Conservation (phyloP, 2,113 vertebrate species). For the Fregata magnificens region DNA sequence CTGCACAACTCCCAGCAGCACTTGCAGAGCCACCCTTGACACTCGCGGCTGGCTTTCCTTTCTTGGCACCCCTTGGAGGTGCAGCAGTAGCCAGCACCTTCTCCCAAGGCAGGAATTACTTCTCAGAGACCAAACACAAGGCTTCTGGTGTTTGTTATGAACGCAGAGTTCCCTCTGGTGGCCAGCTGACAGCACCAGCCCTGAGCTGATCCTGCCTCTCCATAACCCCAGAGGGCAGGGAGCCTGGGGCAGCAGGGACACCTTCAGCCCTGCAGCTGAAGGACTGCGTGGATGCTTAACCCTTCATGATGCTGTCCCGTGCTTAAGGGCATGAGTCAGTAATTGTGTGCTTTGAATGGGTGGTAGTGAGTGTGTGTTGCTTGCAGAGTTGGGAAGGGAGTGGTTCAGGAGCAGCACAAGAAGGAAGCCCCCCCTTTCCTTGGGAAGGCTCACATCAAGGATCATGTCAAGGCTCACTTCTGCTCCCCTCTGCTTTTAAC, state of each 20-base stretch:
- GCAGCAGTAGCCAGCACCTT: background rate
- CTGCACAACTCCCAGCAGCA: fast-evolving
- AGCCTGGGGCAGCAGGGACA: background rate
- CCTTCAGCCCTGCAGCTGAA: background rate
- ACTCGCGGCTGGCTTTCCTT: no score
- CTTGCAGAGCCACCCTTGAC: background rate
- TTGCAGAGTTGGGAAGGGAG: background rate
- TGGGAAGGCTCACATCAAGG: background rate
- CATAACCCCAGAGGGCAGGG: no score
- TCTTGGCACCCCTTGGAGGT: no score
- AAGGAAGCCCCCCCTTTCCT: no score
- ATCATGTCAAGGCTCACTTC: background rate
- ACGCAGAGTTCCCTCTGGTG: background rate
- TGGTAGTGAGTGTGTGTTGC: fast-evolving
- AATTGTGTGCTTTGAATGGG: fast-evolving
- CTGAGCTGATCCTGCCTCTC: background rate
- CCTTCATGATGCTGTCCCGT: fast-evolving
- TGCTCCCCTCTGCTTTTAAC: background rate
- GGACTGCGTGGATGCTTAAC: background rate
- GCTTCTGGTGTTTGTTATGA: background rate
- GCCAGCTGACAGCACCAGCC: background rate
- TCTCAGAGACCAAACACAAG: fast-evolving
- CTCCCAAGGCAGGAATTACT: background rate
- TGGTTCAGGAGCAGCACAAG: background rate
- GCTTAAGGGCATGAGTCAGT: fast-evolving